A percentile compares a stretch with the other conserved stretches of the same genome.
These are phyloP conservation scores for Chiridota heheva DNA, from an alignment of 35 echinoderm and acorn worm genomes.

Conservation along the genomic window DNA sequence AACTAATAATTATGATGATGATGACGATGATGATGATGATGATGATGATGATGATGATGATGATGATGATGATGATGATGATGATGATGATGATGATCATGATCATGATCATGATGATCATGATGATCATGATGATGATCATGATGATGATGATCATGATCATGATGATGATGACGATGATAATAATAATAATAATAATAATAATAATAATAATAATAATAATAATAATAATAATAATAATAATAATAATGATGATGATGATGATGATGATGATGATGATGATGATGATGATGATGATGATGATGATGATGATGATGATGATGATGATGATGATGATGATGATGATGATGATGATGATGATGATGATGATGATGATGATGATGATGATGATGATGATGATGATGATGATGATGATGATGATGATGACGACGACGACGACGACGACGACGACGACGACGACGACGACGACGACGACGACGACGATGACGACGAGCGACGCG, in stretches of 20 bases:
- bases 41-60: background rate
- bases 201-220: too few relatives aligned
- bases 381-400: slow-evolving; percentile 9
- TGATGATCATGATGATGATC: background rate
- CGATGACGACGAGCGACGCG: too few relatives aligned
- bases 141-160: background rate
- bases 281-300: slow-evolving; percentile 5
- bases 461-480: background rate
- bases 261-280: slow-evolving; percentile 6
- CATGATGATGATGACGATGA: background rate
- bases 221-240: too few relatives aligned
- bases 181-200: too few relatives aligned
- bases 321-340: slow-evolving; percentile 3
- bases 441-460: background rate
- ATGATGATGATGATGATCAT: background rate
- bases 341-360: slow-evolving; percentile 2
- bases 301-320: background rate
- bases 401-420: background rate
- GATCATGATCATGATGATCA: background rate
- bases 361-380: slow-evolving; percentile 1
- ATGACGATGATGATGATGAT: slow-evolving; percentile 1
- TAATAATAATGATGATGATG: background rate
- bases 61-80: slow-evolving; percentile 1
- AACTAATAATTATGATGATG: too few relatives aligned
- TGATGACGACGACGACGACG: background rate